These are phyloP conservation scores for Palythoa heliodiscus DNA, from an alignment of 92 coral and sea anemone species.

Conservation along the genomic window DNA sequence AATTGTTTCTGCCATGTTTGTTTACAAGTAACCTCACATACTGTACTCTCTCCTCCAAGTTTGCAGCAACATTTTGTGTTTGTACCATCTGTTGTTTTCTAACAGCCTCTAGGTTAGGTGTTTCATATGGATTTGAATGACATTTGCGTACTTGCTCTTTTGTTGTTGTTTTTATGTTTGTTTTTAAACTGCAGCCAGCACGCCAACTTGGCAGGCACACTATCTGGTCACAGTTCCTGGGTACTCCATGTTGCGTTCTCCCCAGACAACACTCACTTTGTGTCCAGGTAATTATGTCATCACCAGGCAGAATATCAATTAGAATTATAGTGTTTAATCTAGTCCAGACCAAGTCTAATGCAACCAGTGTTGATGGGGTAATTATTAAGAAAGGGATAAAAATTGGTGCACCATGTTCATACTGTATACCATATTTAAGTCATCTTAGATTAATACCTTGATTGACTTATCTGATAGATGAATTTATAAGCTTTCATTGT, in stretches of 20 bases:
- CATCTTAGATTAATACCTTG: too few relatives aligned
- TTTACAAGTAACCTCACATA: too few relatives aligned
- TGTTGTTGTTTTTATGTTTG: constrained; percentile 44
- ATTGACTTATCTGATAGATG: too few relatives aligned
- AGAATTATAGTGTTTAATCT: too few relatives aligned
- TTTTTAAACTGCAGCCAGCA: constrained; percentile 75
- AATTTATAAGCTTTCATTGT: neutral
- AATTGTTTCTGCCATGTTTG: too few relatives aligned
- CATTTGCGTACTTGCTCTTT: neutral
- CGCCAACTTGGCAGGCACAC: constrained; percentile 96
- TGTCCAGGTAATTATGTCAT: constrained; percentile 75
- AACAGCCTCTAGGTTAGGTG: neutral
- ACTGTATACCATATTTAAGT: too few relatives aligned
- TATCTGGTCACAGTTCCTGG: constrained; percentile 99
- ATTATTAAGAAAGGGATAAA: too few relatives aligned
- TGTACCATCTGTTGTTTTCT: neutral
- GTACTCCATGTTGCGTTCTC: constrained; percentile 95
- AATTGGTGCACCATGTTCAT: too few relatives aligned
- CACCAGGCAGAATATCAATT: too few relatives aligned
- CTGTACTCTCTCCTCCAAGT: too few relatives aligned
- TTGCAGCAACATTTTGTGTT: neutral
- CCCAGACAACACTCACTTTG: constrained; percentile 98
- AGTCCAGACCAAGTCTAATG: too few relatives aligned
- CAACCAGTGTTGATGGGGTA: too few relatives aligned
- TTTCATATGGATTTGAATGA: constrained; percentile 35